phyloP scores from a whole-genome alignment of 2,888 invertebrate species.

The Mimas tiliae region DNA sequence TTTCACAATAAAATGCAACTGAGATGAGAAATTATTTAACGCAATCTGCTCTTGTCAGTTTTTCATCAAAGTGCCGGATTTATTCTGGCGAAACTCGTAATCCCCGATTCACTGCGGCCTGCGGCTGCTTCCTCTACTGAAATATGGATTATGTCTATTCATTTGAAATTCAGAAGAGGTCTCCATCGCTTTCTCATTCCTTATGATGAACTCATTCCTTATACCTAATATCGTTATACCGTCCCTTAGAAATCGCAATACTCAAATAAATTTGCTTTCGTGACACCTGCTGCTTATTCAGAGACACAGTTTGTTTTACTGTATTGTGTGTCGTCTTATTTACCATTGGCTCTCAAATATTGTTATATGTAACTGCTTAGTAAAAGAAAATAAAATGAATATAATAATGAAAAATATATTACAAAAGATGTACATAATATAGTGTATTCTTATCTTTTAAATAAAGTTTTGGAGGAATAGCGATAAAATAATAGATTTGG shows the following conservation, averaged over 20 bases:
- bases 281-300: conserved; percentile 16
- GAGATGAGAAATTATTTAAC: conserved; percentile 32
- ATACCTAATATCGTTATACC: conserved; percentile 29
- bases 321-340: background rate
- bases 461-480: background rate
- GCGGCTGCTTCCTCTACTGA: conserved; percentile 53
- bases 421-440: too few relatives aligned
- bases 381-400: background rate
- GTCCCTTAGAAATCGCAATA: conserved; percentile 10
- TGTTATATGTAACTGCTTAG: background rate
- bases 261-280: conserved; percentile 20
- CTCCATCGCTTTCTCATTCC: conserved; percentile 58
- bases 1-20: conserved; percentile 45
- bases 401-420: background rate
- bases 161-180: conserved; percentile 69
- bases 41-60: conserved; percentile 43
- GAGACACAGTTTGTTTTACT: conserved; percentile 1
- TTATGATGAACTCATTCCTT: conserved; percentile 52
- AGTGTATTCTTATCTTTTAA: too few relatives aligned
- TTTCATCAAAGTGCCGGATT: conserved; percentile 47
- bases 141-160: conserved; percentile 66
- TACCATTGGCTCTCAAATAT: background rate
- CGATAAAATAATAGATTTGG: too few relatives aligned
- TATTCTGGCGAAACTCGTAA: conserved; percentile 48
- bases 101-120: conserved; percentile 46